Evolutionary conservation across 2,797 vertebrate species (phyloP).

Genomic region (Rallus crepitans): DNA sequence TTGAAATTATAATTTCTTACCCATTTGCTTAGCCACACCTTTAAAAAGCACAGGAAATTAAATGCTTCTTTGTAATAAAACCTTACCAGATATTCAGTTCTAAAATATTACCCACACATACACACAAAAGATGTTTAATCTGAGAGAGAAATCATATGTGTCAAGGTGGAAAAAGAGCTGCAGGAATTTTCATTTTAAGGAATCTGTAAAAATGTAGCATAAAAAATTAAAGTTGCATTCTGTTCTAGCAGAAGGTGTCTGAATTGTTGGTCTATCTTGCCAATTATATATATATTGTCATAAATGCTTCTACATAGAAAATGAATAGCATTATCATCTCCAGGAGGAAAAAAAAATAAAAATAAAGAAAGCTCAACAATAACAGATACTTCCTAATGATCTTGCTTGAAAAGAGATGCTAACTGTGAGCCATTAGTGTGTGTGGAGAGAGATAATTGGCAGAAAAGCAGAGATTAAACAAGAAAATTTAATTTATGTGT

Average conservation of each 20-base stretch:
- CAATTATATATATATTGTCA: background rate
- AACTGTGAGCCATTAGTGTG: conserved; percentile 58
- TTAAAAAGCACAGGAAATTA: background rate
- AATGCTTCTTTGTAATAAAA: background rate
- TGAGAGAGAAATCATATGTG: background rate
- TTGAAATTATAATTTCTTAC: background rate
- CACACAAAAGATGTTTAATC: background rate
- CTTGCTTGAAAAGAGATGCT: conserved; percentile 49
- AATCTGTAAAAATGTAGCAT: background rate
- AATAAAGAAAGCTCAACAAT: background rate
- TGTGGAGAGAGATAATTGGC: conserved; percentile 65
- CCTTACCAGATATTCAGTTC: background rate
- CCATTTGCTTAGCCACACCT: background rate
- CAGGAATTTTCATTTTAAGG: background rate
- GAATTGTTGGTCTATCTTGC: background rate
- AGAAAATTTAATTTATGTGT: conserved; percentile 70
- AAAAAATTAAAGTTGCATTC: background rate
- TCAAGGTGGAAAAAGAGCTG: background rate
- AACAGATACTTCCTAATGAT: conserved; percentile 61
- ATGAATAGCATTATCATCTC: background rate
- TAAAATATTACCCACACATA: background rate
- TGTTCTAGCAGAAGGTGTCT: background rate
- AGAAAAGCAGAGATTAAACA: conserved; percentile 68
- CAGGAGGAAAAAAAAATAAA: conserved; percentile 9
- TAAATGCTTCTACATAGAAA: background rate